A percentile compares a stretch with the other conserved stretches of the same genome.
phyloP scores from a whole-genome alignment of 2,113 vertebrate species.

The Tenrec ecaudatus region DNA sequence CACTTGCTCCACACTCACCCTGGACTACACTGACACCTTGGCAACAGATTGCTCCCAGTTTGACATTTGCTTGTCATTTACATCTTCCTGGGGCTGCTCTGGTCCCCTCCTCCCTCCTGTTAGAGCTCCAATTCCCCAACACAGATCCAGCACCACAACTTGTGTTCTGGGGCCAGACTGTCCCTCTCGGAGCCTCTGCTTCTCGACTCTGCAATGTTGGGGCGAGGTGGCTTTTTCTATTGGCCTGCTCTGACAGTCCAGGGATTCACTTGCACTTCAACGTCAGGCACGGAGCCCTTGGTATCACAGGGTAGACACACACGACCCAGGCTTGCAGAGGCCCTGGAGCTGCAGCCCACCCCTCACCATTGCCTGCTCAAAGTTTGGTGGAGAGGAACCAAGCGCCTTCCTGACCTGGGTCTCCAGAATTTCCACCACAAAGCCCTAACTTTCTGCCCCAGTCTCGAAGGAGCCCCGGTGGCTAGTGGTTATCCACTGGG shows the following conservation, averaged over 20 bases:
- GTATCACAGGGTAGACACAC: background rate
- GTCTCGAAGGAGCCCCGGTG: background rate
- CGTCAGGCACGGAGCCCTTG: background rate
- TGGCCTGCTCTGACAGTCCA: conserved; percentile 37
- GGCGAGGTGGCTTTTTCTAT: background rate
- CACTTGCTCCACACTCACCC: conserved; percentile 63
- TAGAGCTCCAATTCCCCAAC: background rate
- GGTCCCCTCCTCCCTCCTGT: background rate
- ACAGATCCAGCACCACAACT: background rate
- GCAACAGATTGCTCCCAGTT: conserved; percentile 61
- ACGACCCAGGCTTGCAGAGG: background rate
- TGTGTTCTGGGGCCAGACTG: background rate
- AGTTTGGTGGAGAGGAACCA: background rate
- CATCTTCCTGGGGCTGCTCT: background rate
- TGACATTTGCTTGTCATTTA: conserved; percentile 35
- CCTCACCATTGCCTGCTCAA: background rate
- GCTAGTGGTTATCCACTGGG: background rate
- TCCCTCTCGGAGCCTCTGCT: background rate
- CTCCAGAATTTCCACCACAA: background rate
- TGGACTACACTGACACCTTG: conserved; percentile 37
- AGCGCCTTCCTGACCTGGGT: background rate
- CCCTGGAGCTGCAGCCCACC: background rate
- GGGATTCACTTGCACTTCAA: conserved; percentile 35
- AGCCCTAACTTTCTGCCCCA: background rate
- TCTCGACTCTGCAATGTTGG: background rate